Conservation (phyloP, 2,888 invertebrate species). For the Heliothis peltigera region DNA sequence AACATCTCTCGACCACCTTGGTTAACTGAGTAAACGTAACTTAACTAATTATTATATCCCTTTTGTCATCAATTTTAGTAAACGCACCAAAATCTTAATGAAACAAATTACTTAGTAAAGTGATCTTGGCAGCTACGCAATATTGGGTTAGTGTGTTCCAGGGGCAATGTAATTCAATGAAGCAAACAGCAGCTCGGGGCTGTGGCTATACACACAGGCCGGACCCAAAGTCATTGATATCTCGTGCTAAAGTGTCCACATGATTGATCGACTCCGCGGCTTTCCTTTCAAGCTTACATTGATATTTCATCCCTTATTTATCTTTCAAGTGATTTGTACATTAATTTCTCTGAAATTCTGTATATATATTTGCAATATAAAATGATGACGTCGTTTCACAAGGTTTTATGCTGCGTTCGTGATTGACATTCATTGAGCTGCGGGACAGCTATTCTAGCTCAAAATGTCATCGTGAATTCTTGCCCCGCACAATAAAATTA, state of each 20-base stretch:
- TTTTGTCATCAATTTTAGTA: slow-evolving; percentile 57
- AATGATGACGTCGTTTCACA: slow-evolving; percentile 22
- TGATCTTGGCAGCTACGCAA: slow-evolving; percentile 57
- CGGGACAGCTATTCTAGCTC: slow-evolving; percentile 32
- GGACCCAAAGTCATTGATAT: slow-evolving; percentile 68
- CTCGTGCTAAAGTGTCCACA: slow-evolving; percentile 72
- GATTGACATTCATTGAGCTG: slow-evolving; percentile 40
- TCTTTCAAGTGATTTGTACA: slow-evolving; percentile 65
- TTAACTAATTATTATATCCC: slow-evolving; percentile 50
- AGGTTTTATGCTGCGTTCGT: slow-evolving; percentile 32
- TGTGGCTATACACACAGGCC: slow-evolving; percentile 45
- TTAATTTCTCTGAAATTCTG: slow-evolving; percentile 36
- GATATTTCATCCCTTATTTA: slow-evolving; percentile 70
- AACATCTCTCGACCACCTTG: slow-evolving; percentile 35
- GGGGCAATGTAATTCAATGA: slow-evolving; percentile 66
- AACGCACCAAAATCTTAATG: slow-evolving; percentile 55
- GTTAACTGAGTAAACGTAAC: slow-evolving; percentile 36
- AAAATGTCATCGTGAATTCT: slow-evolving; percentile 48
- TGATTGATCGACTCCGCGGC: slow-evolving; percentile 77
- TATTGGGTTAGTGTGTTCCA: slow-evolving; percentile 56
- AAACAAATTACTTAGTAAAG: slow-evolving; percentile 64
- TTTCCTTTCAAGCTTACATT: slow-evolving; percentile 64
- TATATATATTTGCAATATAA: slow-evolving; percentile 16
- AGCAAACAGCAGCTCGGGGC: slow-evolving; percentile 58
- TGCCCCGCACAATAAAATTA: slow-evolving; percentile 55